Evolutionary conservation across 1,140 invertebrate genomes (phyloP), one percentile per base, ranked within the genome.

Genomic region (Araneus ventricosus): DNA sequence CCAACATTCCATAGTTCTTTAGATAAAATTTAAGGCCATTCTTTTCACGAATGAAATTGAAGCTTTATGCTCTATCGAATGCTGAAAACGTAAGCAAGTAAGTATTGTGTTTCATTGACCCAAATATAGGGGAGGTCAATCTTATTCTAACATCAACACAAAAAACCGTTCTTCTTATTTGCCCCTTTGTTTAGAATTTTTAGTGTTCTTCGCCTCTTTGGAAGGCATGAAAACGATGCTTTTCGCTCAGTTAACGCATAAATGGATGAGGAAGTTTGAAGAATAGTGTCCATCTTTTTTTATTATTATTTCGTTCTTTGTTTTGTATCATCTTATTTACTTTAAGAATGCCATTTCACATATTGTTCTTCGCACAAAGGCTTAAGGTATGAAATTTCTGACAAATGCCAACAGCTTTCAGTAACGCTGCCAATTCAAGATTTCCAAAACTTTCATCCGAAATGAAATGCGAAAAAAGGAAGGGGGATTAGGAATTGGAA

Each of bases 81-180:
- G 10, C 70, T 75, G 20, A 75, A 30, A 30, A 75, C 70, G 30
- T 22, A 34, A 30, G 59, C 59, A 63, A 52, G 45, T 20, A 20
- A 75, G 70, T 75, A 75, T 75, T 34, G 34, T 75, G 34, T 75
- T 75, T 30, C 70, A 75, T 37, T 75, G 70, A 75, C 70, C 70
- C 30, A 75, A 30, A 34, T 75, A 14, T 75, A 7, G 70, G 30
- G 17, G 67, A 75, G 70, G 70, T 75, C 70, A 75, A 34, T 34
- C 14, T 34, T 34, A 75, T 37, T 75, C 70, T 17, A 34, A 75
- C 27, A 75, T 34, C 14, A 75, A 75, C 30, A 75, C 30, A 75
- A 75, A 63, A 61, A 75, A 70, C 2, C 3, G 22, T 75, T 34
- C 70, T 75, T 67, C 27, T 34, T 30, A 37, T 75, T 27, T 70